Evolutionary conservation across 35 echinoderm and acorn worm genomes (phyloP).

Genomic region (Hemicentrotus pulcherrimus): DNA sequence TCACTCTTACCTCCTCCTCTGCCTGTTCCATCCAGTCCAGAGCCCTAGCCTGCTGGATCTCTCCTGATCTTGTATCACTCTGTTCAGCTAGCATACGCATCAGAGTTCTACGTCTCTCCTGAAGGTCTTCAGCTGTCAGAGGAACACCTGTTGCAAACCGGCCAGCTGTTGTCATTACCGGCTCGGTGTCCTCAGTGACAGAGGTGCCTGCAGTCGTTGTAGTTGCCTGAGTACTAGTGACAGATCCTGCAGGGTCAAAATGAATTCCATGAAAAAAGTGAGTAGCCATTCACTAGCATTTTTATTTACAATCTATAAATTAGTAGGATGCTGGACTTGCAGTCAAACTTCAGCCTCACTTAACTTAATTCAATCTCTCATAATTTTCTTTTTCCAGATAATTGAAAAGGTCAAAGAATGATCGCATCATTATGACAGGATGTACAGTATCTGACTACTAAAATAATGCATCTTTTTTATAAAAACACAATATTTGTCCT

Average conservation of each 20-base stretch:
- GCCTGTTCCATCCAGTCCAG: constrained; percentile 56
- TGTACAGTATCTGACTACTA: not conserved
- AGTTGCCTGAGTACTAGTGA: constrained; percentile 26
- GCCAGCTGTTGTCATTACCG: constrained; percentile 31
- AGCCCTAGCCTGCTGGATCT: constrained; percentile 57
- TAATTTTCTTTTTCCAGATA: no score
- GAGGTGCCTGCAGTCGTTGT: constrained; percentile 48
- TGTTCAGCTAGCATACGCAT: constrained; percentile 82
- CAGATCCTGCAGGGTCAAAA: not conserved
- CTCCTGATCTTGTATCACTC: constrained; percentile 52
- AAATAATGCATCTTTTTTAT: no score
- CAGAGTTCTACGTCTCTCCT: constrained; percentile 56
- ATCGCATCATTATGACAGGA: not conserved
- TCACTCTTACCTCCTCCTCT: constrained; percentile 34
- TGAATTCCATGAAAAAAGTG: not conserved
- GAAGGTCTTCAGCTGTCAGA: constrained; percentile 28
- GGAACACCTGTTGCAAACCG: constrained; percentile 23
- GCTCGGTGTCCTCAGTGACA: not conserved
- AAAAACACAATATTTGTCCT: not conserved
- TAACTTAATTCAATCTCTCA: no score
- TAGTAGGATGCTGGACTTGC: not conserved
- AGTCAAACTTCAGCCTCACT: not conserved
- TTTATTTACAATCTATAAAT: not conserved
- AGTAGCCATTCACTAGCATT: not conserved
- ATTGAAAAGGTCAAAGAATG: not conserved